phyloP scores from a whole-genome alignment of 2,888 invertebrate species.

The Malthinus flaveolus region DNA sequence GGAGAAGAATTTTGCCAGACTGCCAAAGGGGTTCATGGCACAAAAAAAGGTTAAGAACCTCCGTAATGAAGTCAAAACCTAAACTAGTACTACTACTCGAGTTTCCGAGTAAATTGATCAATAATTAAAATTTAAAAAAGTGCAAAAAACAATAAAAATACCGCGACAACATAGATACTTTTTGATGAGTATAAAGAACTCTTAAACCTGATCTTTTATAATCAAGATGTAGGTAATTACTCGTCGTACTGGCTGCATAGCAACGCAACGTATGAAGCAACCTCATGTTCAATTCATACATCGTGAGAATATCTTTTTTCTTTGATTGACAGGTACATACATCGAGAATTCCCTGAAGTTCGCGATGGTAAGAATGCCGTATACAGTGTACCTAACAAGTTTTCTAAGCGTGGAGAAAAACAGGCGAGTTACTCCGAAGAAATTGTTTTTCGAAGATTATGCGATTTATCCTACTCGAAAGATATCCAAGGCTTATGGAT shows the following conservation, averaged over 20 bases:
- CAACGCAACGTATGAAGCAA: conserved; percentile 31
- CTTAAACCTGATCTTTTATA: conserved; percentile 33
- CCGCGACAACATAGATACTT: conserved; percentile 23
- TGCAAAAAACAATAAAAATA: conserved; percentile 21
- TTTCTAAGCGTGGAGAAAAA: conserved; percentile 42
- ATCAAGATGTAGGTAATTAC: conserved; percentile 36
- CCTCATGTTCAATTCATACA: conserved; percentile 37
- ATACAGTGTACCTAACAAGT: conserved; percentile 45
- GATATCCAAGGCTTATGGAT: conserved; percentile 42
- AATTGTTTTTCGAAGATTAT: conserved; percentile 41
- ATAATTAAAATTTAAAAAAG: neutral
- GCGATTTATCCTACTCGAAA: conserved; percentile 30
- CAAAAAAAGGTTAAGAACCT: too few species aligned
- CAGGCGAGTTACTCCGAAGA: conserved; percentile 47
- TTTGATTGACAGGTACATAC: conserved; percentile 43
- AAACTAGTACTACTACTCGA: too few species aligned
- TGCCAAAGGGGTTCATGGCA: too few species aligned
- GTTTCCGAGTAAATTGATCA: too few species aligned
- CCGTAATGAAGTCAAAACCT: too few species aligned
- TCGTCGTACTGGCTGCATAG: conserved; percentile 29
- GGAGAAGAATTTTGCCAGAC: too few species aligned
- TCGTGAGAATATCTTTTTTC: conserved; percentile 35
- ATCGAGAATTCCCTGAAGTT: conserved; percentile 45
- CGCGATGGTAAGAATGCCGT: conserved; percentile 32
- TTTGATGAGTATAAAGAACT: conserved; percentile 33